These are phyloP conservation scores for Pseudoips prasinana DNA, from an alignment of 2,888 invertebrate species.

Conservation along the genomic window DNA sequence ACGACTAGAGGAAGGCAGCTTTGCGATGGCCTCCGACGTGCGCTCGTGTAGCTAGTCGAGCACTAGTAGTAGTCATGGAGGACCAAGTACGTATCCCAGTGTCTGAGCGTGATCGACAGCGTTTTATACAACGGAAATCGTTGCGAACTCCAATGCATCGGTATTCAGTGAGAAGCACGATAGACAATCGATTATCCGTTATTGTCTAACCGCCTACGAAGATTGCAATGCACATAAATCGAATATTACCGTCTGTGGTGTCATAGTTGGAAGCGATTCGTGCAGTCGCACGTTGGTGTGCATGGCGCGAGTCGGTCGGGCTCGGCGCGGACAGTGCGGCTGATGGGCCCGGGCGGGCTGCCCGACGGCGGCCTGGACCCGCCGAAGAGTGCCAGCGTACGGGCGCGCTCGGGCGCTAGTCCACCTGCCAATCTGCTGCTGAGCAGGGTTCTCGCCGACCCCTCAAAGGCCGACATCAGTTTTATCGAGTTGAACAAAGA, in stretches of 20 bases:
- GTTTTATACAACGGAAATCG: slow-evolving; percentile 44
- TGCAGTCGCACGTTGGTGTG: slow-evolving; percentile 61
- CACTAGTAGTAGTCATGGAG: slow-evolving; percentile 58
- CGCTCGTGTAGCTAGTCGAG: slow-evolving; percentile 37
- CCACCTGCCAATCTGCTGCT: slow-evolving; percentile 56
- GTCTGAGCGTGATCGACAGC: slow-evolving; percentile 41
- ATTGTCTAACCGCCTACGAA: slow-evolving; percentile 54
- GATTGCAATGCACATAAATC: slow-evolving; percentile 68
- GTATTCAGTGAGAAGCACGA: slow-evolving; percentile 60
- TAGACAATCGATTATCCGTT: slow-evolving; percentile 65
- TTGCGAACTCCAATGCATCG: slow-evolving; percentile 48
- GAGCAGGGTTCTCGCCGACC: slow-evolving; percentile 58
- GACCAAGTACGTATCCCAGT: slow-evolving; percentile 71
- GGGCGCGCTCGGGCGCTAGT: slow-evolving; percentile 47
- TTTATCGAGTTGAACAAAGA: slow-evolving; percentile 78
- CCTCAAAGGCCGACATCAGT: slow-evolving; percentile 69
- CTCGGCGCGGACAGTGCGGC: slow-evolving; percentile 47
- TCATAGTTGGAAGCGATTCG: slow-evolving; percentile 60
- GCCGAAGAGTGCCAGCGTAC: slow-evolving; percentile 54
- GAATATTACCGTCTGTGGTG: slow-evolving; percentile 62
- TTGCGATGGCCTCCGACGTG: slow-evolving; percentile 55
- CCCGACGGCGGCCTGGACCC: slow-evolving; percentile 52
- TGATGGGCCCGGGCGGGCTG: slow-evolving; percentile 38
- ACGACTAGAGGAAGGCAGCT: slow-evolving; percentile 69
- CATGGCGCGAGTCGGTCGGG: slow-evolving; percentile 57